Evolutionary conservation across 92 coral and sea anemone species (phyloP), one percentile per base, ranked within the genome.

Genomic region (Siderastrea siderea): DNA sequence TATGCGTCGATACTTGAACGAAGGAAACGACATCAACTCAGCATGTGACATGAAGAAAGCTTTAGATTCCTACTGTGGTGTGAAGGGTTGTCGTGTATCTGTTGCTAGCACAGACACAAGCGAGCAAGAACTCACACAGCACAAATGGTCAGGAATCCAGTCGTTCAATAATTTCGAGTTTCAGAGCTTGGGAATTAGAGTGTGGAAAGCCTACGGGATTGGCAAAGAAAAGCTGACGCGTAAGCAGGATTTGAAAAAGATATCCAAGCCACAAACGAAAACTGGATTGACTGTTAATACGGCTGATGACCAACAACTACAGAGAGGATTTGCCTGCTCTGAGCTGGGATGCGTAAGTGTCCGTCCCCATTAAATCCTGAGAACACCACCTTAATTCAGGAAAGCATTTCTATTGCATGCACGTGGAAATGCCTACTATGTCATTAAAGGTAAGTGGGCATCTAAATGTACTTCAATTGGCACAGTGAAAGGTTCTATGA

Each of bases 1-100:
- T 75, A 88, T 87, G 79, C 88, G 90, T 38, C 88, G 94, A 61
- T 88, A 71, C 75, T 49, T 87, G 50, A 92, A 88, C 78, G 95
- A 92, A 84, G 92, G 90, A 5, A 92, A 84, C 53, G 77, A 92
- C 70, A 88, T 92, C 66, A 75, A 72, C 51, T 49, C 92, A 55
- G 95, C 95, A 78, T 84, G 72, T 12, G 95, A 88, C 70, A 92
- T 92, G 95, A 92, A 88, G 74, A 88, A 64, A 66, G 95, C 95
- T 15, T 84, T 92, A 3, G 95, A 88, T 59, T 83, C 95, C 17
- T 84, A 92, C 73, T 90, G 92, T 71, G 90, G 92, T 73, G 92
- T 92, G 66, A 83, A 92, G 68, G 90, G 92, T 62, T 92, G 92
- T 57, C 71, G 70, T 43, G 85, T 63, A 46, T 82, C 93, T 70